Conservation (phyloP, 2,113 vertebrate genomes). For the Pygoscelis adeliae region DNA sequence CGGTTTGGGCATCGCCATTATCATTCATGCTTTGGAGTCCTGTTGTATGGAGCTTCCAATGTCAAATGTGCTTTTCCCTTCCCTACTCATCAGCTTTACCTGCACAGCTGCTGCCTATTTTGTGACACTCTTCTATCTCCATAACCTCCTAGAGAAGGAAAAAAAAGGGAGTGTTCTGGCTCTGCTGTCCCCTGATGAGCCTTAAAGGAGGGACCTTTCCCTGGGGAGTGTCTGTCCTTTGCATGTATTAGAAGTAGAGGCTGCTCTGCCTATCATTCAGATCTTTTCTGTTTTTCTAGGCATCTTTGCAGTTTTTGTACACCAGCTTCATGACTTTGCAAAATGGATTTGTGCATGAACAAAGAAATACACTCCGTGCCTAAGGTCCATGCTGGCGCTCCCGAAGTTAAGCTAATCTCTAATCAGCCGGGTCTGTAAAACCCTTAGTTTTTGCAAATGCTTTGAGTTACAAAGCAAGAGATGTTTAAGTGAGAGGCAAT, state of each 20-base stretch:
- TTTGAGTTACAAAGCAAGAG: conserved; percentile 57
- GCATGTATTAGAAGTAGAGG: rapidly evolving
- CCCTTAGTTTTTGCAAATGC: not conserved
- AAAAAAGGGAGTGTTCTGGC: not conserved
- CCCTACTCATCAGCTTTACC: not conserved
- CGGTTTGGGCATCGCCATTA: not conserved
- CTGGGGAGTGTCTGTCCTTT: not conserved
- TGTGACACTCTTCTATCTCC: not conserved
- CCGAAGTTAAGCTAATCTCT: not conserved
- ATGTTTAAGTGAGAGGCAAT: conserved; percentile 71
- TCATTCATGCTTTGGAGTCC: not conserved
- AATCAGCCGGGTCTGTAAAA: conserved; percentile 30
- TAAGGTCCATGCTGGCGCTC: rapidly evolving
- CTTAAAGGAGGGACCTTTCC: not conserved
- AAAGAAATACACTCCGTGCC: rapidly evolving
- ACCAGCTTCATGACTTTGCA: not conserved
- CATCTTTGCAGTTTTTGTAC: not conserved
- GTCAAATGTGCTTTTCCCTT: not conserved
- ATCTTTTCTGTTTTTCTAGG: not conserved
- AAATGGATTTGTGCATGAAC: not conserved
- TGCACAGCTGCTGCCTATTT: not conserved
- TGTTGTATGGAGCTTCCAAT: not conserved
- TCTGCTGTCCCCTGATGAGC: not conserved
- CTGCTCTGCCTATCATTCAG: rapidly evolving
- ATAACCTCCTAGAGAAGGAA: not conserved